Conservation (phyloP, 2,888 invertebrate genomes). For the Dryocosmus kuriphilus region DNA sequence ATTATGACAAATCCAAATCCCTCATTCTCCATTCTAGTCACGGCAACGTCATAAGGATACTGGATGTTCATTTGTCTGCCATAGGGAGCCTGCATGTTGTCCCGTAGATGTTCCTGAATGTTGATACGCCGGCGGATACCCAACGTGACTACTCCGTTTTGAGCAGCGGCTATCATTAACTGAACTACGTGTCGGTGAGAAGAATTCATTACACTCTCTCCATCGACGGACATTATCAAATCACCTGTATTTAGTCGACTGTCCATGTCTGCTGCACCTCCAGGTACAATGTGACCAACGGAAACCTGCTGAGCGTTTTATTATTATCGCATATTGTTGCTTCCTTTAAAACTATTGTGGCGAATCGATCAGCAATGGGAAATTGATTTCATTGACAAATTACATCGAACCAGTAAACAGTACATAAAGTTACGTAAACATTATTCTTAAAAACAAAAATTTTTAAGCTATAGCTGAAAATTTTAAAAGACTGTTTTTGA, state of each 20-base stretch:
- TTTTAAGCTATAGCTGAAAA: no score
- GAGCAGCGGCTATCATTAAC: conserved; percentile 92
- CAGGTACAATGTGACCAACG: conserved; percentile 97
- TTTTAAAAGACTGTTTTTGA: no score
- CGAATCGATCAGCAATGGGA: background rate
- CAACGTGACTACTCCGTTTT: conserved; percentile 91
- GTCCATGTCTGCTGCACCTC: conserved; percentile 95
- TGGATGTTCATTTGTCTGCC: conserved; percentile 71
- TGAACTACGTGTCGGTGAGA: conserved; percentile 96
- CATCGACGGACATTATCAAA: conserved; percentile 96
- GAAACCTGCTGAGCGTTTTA: conserved; percentile 83
- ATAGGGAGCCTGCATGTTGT: conserved; percentile 75
- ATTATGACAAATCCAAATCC: conserved; percentile 99
- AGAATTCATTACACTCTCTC: conserved; percentile 88
- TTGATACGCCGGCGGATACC: conserved; percentile 83
- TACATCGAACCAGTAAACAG: background rate
- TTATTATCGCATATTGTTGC: conserved; percentile 53
- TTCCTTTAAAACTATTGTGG: background rate
- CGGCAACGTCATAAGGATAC: conserved; percentile 93
- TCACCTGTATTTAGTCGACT: conserved; percentile 95
- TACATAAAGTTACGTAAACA: no score
- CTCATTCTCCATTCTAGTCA: conserved; percentile 93
- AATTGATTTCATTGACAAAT: background rate
- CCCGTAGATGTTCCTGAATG: conserved; percentile 78
- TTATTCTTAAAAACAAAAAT: no score